Base-by-base conservation (phyloP, 2,888 invertebrate species). In the Fragum sueziense region DNA sequence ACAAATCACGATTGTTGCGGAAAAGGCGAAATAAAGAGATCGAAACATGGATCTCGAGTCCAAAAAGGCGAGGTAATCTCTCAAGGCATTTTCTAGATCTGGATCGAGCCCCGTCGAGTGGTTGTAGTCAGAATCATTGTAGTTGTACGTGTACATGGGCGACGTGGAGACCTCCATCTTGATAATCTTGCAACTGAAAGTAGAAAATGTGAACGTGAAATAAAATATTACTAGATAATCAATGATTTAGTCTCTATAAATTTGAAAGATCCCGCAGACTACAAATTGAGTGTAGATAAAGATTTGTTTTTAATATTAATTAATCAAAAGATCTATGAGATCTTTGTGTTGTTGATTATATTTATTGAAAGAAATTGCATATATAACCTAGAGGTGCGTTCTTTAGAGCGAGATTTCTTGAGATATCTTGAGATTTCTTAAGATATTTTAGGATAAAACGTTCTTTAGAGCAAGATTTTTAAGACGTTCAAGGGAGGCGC, bases 11-110 rank as follows among this genome's bases (percentile, higher is more conserved):
- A 84, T 84, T 27, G 47, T 70, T 0, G 59, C 76, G 3, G 84
- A 74, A 34, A 79, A 76, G 2, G 65, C 76, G 57, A 79, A 69
- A 33, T 84, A 84, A 9, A 78, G 70, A 31, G 79, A 78, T 9
- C 71, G 29, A 51, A 76, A 80, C 37, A 67, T 37, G 20, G 65
- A 34, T n/a, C 70, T 31, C n/a, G 52, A 52, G 17, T 54, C 52
- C 2, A 34, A 54, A 3, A 52, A 31, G 7, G 52, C 54, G 14
- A 52, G 11, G 22, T 54, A 70, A 9, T 34, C 54, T 14, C 54
- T 70, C 54, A 25, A 37, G 14, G 11, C n/a, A 25, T 27, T 54
- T 33, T n/a, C 20, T 29, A 14, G 27, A 22, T 22, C 27, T 6
- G n/a, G 2, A 2, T 31, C 7, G 25, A 41, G 11, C 14, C 41